Evolutionary conservation across 2,888 invertebrate genomes (phyloP), one percentile per base, ranked within the genome.

Genomic region (Labia minor): DNA sequence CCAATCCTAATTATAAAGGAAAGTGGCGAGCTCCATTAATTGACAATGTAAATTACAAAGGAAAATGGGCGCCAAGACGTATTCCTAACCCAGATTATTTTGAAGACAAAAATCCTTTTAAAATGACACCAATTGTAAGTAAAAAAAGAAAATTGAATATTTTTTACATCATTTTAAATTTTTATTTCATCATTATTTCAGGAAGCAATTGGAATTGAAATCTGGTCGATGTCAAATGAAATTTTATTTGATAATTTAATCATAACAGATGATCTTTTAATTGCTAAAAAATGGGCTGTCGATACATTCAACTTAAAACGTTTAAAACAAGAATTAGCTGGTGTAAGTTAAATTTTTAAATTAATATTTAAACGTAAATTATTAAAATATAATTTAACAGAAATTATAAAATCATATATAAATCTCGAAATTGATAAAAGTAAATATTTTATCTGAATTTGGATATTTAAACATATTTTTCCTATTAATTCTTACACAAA

Each of bases 211-310:
- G 99, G 98, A 18, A 87, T 99, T 77, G 99, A 99, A 78, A 81
- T 99, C 70, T 99, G 99, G 99, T 95, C 98, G 3, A 98, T 99
- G 95, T 93, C 95, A 0, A 89, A 92, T 69, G 85, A 87, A 74
- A 91, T 99, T 72, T 80, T 95, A 68, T 99, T 99, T 80, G 99
- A 99, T 80, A 98, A 98, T 80, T 82, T 99, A 67, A 81, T 99
- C 69, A 83, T 99, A 68, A 90, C 96, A 0, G 94, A 97, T 76
- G 88, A 92, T 74, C 79, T 84, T 68, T 79, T 78, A 1, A 83
- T 88, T 0, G 94, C 95, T 0, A 83, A 85, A 20, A 82, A 86
- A 66, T 96, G 90, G 86, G 90, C 96, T 1, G 81, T 82, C 37
- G 86, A 87, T 70, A 93, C 93, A 0, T 99, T 89, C 81, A 85